A percentile compares a stretch with the other conserved stretches of the same genome.
Conservation (phyloP, 2,888 invertebrate genomes). For the Ditula angustiorana region DNA sequence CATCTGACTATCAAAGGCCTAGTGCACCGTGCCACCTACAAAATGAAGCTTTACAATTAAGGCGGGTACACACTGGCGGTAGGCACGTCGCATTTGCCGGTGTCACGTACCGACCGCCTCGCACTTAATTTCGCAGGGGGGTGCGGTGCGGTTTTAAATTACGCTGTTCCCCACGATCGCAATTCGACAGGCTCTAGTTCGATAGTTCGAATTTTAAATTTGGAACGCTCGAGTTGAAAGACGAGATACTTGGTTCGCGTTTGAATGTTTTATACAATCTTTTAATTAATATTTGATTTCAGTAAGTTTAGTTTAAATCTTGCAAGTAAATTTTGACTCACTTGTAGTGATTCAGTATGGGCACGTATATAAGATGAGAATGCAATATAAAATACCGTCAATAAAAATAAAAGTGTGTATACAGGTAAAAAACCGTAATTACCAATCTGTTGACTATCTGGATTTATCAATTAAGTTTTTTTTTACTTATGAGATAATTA, state of each 20-base stretch:
- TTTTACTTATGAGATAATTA: too few relatives aligned
- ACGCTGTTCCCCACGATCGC: constrained; percentile 67
- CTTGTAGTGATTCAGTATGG: too few relatives aligned
- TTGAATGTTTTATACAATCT: too few relatives aligned
- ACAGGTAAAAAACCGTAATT: too few relatives aligned
- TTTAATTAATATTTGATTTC: too few relatives aligned
- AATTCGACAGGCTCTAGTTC: constrained; percentile 39
- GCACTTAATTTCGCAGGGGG: constrained; percentile 80
- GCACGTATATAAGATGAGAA: too few relatives aligned
- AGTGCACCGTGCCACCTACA: constrained; percentile 16
- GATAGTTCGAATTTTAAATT: constrained; percentile 39
- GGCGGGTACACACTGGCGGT: constrained; percentile 69
- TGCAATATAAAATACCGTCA: too few relatives aligned
- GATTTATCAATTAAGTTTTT: too few relatives aligned
- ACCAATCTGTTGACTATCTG: too few relatives aligned
- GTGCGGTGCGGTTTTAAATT: constrained; percentile 79
- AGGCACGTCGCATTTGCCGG: constrained; percentile 79
- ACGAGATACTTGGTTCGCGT: neutral
- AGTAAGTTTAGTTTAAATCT: too few relatives aligned
- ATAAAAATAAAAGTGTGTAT: too few relatives aligned
- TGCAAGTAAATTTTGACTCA: too few relatives aligned
- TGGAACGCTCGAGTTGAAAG: constrained; percentile 17
- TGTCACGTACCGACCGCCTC: constrained; percentile 79
- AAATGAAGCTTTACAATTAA: constrained; percentile 79
- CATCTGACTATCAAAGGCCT: constrained; percentile 29